Base-by-base conservation (phyloP, 2,888 invertebrate genomes). In the Diplolepis rosae region DNA sequence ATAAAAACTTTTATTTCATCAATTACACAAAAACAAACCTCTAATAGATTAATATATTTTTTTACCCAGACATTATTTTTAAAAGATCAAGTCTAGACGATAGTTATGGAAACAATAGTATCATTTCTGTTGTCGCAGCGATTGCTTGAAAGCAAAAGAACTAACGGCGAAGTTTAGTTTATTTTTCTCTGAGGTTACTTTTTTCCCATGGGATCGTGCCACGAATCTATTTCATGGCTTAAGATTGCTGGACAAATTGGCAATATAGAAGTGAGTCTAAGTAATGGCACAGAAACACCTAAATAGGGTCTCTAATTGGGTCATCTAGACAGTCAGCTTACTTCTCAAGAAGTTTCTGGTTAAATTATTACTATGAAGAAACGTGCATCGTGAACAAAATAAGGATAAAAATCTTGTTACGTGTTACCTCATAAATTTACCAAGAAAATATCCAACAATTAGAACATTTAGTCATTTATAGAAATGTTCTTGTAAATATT, bases 61-160 rank as follows among this genome's bases (percentile, higher is more conserved):
- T n/a, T n/a, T n/a, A n/a, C n/a, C n/a, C n/a, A n/a, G n/a, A n/a
- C n/a, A n/a, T 39, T 61, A 39, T 61, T 61, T 48, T 4, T 9
- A 11, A 48, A 48, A 22, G 42, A 4, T 56, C 22, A 56, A 18
- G 56, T 15, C 61, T 42, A 61, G 61, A 39, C 39, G 61, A 9
- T 61, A 24, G 61, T 61, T 61, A 27, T 9, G 9, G 61, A 42
- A 42, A 61, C 61, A 61, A 61, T 39, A 27, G 61, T 39, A 39
- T 61, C 27, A 61, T 61, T 61, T 42, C 39, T 61, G 61, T 39
- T 61, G 61, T 61, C 39, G 39, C 61, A 61, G 61, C 61, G 61
- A 61, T 61, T 61, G 61, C 61, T 61, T 24, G 61, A 2, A 61
- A n/a, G 24, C 27, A 27, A 39, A 69, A 69, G 69, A 28, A 67